Evolutionary conservation across 2,113 vertebrate genomes (phyloP).

Genomic region (Nannobrachium achirus): DNA sequence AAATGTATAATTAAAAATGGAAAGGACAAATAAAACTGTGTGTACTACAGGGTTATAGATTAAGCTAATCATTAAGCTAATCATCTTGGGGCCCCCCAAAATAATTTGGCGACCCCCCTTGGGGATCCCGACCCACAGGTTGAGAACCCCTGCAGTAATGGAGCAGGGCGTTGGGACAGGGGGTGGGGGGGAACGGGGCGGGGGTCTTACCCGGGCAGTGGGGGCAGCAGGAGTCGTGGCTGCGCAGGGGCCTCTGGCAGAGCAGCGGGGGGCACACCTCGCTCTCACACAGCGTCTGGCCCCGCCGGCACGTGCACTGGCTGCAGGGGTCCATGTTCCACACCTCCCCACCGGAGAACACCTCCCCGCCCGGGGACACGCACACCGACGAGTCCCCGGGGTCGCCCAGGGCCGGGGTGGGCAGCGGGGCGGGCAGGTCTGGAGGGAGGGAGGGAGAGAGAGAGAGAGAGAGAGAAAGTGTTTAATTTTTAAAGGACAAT

Average conservation of each 20-base stretch:
- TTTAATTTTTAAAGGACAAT: conserved; percentile 7
- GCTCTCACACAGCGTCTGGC: conserved; percentile 89
- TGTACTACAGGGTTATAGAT: no score
- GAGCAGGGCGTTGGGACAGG: no score
- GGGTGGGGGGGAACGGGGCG: no score
- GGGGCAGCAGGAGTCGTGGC: conserved; percentile 90
- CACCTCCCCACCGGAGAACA: conserved; percentile 88
- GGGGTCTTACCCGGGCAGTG: conserved; percentile 69
- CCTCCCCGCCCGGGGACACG: conserved; percentile 88
- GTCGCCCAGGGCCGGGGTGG: conserved; percentile 84
- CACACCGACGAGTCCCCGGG: conserved; percentile 85
- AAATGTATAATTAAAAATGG: no score
- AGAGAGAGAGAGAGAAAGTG: not conserved
- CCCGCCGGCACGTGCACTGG: conserved; percentile 88
- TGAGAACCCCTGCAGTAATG: no score
- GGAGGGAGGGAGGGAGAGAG: conserved; percentile 15
- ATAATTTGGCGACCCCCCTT: no score
- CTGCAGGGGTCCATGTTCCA: conserved; percentile 93
- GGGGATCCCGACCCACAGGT: no score
- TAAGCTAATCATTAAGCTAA: no score
- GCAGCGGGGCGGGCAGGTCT: conserved; percentile 86
- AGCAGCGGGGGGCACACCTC: conserved; percentile 91
- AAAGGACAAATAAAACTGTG: no score
- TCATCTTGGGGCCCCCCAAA: no score
- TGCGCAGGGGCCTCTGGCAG: conserved; percentile 87